phyloP scores from a whole-genome alignment of 2,888 invertebrate genomes.

The Gasteruption jaculator region DNA sequence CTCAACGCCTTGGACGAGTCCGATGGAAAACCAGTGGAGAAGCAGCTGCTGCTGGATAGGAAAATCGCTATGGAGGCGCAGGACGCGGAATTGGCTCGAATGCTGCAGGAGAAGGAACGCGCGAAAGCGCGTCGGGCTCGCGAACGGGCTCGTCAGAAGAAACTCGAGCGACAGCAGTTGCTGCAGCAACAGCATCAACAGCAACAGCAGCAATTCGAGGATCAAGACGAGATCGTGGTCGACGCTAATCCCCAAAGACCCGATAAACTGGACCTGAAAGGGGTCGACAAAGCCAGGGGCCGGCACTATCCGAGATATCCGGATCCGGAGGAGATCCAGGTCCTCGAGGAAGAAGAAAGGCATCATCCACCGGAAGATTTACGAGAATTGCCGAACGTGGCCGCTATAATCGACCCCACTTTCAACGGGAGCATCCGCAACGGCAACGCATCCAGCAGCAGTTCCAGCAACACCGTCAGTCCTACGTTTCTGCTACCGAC shows the following conservation, averaged over 20 bases:
- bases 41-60: conserved; percentile 54
- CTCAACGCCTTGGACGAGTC: conserved; percentile 57
- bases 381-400: conserved; percentile 56
- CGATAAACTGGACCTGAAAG: conserved; percentile 42
- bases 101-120: conserved; percentile 72
- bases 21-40: conserved; percentile 44
- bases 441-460: conserved; percentile 37
- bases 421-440: conserved; percentile 48
- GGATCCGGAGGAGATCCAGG: conserved; percentile 51
- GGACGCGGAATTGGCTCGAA: conserved; percentile 72
- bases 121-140: conserved; percentile 67
- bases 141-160: conserved; percentile 58
- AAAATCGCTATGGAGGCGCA: conserved; percentile 74
- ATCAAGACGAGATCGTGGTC: conserved; percentile 34
- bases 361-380: conserved; percentile 33
- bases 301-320: conserved; percentile 31
- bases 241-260: conserved; percentile 45
- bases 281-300: conserved; percentile 21
- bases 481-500: conserved; percentile 45
- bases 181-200: conserved; percentile 59
- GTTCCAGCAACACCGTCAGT: conserved; percentile 41
- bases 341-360: conserved; percentile 36
- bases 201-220: conserved; percentile 54
- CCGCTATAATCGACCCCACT: conserved; percentile 66
- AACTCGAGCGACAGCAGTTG: conserved; percentile 55